phyloP scores from a whole-genome alignment of 2,797 vertebrate genomes.

The Nannoperca obscura region DNA sequence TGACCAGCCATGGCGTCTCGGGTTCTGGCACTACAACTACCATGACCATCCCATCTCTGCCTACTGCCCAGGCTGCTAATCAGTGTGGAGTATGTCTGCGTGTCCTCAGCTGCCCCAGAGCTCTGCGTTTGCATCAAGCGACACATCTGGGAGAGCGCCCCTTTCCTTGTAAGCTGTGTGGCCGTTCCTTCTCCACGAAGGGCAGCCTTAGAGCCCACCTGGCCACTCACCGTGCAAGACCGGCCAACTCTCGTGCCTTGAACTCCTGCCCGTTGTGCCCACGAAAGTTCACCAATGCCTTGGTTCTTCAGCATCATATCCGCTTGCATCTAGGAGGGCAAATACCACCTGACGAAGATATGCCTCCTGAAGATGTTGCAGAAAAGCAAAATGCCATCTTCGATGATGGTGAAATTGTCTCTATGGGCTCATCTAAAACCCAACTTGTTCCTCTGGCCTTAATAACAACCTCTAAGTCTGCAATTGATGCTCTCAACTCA shows the following conservation, averaged over 20 bases:
- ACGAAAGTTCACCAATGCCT: slow-evolving; percentile 94
- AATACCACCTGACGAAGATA: slow-evolving; percentile 87
- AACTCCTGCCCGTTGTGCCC: slow-evolving; percentile 95
- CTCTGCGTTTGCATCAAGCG: slow-evolving; percentile 92
- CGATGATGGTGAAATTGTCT: slow-evolving; percentile 42
- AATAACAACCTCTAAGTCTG: slow-evolving; percentile 74
- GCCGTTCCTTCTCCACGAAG: slow-evolving; percentile 93
- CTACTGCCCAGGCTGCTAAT: slow-evolving; percentile 83
- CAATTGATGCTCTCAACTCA: slow-evolving; percentile 57
- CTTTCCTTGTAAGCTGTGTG: slow-evolving; percentile 93
- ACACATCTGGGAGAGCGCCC: slow-evolving; percentile 93
- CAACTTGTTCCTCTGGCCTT: slow-evolving; percentile 81
- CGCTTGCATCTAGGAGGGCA: slow-evolving; percentile 94
- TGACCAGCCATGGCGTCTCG: slow-evolving; percentile 68
- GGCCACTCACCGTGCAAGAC: slow-evolving; percentile 91
- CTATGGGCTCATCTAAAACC: slow-evolving; percentile 59
- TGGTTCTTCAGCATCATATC: slow-evolving; percentile 94
- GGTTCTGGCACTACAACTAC: slow-evolving; percentile 58
- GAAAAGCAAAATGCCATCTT: slow-evolving; percentile 49
- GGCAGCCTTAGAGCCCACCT: slow-evolving; percentile 93
- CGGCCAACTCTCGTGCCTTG: slow-evolving; percentile 88
- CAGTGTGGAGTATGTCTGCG: slow-evolving; percentile 93
- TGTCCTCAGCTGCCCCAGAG: slow-evolving; percentile 92
- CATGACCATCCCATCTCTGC: slow-evolving; percentile 58
- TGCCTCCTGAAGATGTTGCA: slow-evolving; percentile 59